phyloP scores from a whole-genome alignment of 2,888 invertebrate species.

The Cephus sareptanus region DNA sequence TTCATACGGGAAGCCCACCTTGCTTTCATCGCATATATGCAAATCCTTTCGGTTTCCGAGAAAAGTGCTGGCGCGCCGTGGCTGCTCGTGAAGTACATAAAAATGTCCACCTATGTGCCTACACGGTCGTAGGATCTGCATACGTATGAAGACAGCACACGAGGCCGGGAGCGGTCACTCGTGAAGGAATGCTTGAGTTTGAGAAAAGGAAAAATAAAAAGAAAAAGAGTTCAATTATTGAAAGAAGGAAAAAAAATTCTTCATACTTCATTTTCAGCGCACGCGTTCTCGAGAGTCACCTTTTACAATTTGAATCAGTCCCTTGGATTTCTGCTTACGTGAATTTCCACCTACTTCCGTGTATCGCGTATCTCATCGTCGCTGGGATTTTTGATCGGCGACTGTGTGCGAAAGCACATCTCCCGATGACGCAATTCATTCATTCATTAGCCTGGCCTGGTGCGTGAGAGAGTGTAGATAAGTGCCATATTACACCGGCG shows the following conservation, averaged over 20 bases:
- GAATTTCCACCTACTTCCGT: background rate
- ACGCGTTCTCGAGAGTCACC: background rate
- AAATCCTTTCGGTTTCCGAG: conserved; percentile 39
- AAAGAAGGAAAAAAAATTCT: background rate
- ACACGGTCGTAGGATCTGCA: background rate
- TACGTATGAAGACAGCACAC: background rate
- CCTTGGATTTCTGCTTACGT: background rate
- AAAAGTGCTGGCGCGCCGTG: conserved; percentile 28
- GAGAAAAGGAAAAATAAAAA: background rate
- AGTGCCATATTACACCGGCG: conserved; percentile 29
- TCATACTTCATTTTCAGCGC: background rate
- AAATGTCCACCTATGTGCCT: background rate
- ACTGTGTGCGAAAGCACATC: conserved; percentile 37
- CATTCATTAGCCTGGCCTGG: conserved; percentile 47
- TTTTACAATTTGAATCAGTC: background rate
- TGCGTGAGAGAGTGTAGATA: conserved; percentile 32
- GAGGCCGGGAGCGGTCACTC: background rate
- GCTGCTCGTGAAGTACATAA: background rate
- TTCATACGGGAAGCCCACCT: conserved; percentile 24
- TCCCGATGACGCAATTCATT: conserved; percentile 60
- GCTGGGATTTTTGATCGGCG: conserved; percentile 39
- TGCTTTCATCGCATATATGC: conserved; percentile 33
- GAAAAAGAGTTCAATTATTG: background rate
- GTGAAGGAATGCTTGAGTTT: background rate
- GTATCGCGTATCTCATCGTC: background rate